Evolutionary conservation across 1,140 invertebrate genomes (phyloP), one percentile per base, ranked within the genome.

Genomic region (Hermetia illucens): DNA sequence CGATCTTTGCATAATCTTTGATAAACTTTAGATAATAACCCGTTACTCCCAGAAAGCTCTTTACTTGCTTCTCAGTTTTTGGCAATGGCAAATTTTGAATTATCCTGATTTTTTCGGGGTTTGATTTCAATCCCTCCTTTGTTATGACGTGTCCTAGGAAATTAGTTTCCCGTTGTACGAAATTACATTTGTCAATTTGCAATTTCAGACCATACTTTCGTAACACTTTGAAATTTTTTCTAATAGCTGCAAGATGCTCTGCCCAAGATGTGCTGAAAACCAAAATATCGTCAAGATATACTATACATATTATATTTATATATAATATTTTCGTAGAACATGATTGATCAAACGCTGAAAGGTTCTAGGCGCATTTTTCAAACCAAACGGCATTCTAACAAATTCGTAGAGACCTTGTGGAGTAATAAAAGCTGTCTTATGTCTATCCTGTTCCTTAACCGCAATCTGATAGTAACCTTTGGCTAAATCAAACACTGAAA

Each of bases 381-480:
- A 38, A 8, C 68, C 66, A 40, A 67, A 64, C 20, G 64, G 55
- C 52, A 69, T 58, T 9, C 49, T n/a, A 3, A 40, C 41, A 36
- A 51, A 68, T 44, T 68, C 50, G 38, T 52, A 67, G 19, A 55
- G 49, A 4, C 57, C 61, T 15, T 47, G 35, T 5, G 41, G 50
- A 3, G 48, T 50, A 13, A 42, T 45, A 40, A 67, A 65, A 4
- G 51, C 62, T 30, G 64, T 69, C 44, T 68, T 69, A 1, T 51
- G 25, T 37, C 38, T 49, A 45, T 63, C 54, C 6, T 45, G 15
- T 34, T 39, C 30, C 3, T 55, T 47, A 0, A 70, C 39, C 24
- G 49, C 40, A 9, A 70, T 50, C 44, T 72, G 65, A 48, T 51
- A 62, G 42, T 61, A 70, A 1, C 66, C 66, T 31, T 44, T 49